These are phyloP conservation scores for Drosophila pseudotakahashii DNA, from an alignment of 2,888 invertebrate species.

Conservation along the genomic window DNA sequence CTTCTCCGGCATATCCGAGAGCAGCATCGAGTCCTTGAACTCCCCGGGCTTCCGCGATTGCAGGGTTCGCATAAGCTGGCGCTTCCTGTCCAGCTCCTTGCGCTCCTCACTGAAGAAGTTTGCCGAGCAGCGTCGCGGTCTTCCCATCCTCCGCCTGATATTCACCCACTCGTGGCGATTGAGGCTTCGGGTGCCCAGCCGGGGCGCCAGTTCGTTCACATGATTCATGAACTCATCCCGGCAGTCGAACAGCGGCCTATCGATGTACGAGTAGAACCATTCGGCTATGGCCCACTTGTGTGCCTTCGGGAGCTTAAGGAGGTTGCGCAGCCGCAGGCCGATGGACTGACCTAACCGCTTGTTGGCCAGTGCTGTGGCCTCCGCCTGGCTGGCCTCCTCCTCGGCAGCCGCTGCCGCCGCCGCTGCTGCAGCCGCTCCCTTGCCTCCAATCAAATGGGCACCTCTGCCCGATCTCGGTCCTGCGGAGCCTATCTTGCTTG, in stretches of 20 bases:
- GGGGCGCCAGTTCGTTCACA: constrained; percentile 96
- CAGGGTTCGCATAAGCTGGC: constrained; percentile 95
- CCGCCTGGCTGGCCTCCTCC: constrained; percentile 71
- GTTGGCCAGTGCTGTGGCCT: constrained; percentile 88
- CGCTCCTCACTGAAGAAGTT: constrained; percentile 98
- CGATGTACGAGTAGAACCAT: constrained; percentile 99
- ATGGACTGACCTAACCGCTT: constrained; percentile 95
- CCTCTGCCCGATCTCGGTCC: constrained; percentile 14
- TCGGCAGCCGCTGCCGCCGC: constrained; percentile 44
- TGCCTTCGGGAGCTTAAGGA: constrained; percentile 98
- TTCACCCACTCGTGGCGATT: constrained; percentile 97
- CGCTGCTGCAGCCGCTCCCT: constrained; percentile 27
- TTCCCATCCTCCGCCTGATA: constrained; percentile 97
- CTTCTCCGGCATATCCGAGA: constrained; percentile 96
- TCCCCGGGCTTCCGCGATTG: constrained; percentile 96
- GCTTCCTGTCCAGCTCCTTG: constrained; percentile 93
- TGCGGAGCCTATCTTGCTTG: constrained; percentile 5
- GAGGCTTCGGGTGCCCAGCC: constrained; percentile 92
- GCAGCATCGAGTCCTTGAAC: constrained; percentile 87
- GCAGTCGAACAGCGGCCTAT: constrained; percentile 96
- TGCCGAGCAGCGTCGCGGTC: constrained; percentile 96
- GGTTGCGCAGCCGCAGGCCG: constrained; percentile 94
- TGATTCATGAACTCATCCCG: constrained; percentile 90
- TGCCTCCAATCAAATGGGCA: constrained; percentile 9
- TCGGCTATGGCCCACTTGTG: constrained; percentile 99